Base-by-base conservation (phyloP, 2,113 vertebrate species). In the Glareola pratincola region DNA sequence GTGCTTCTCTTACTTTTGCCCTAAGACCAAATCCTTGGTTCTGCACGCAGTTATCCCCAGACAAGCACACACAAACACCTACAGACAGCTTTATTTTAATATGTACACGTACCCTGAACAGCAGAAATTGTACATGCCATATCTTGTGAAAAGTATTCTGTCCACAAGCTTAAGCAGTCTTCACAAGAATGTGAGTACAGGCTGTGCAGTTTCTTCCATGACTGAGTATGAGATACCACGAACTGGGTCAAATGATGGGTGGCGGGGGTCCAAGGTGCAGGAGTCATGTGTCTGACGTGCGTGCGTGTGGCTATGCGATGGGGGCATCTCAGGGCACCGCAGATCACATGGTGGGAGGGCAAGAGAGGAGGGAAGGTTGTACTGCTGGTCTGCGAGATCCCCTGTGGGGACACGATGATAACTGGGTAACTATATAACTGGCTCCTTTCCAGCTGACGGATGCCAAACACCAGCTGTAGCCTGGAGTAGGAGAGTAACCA, bases 291-390 rank as follows among this genome's bases (percentile, higher is more conserved):
- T 32, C 59, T 32, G 66, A 12, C 4, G 26, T 20, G 51, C 1
- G 3, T 67, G 66, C 2, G 0, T 6, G 47, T 27, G 20, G 15
- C 59, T 24, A 1, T 27, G 75, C 5, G 45, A 43, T 4, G 15
- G 72, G 71, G 41, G 24, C 24, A 29, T 30, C 89, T 62, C 5
- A 18, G 91, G 63, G 68, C 83, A 73, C 12, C 0, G 0, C 2
- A 4, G 51, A 63, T 51, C 89, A 67, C 60, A 10, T 22, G 51
- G 69, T 72, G 48, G 41, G 36, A 89, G 37, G n/a, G 45, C 0
- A 0, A 36, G 24, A 62, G 82, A n/a, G 32, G 48, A 85, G 37
- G 37, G 41, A 50, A 7, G 13, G 69, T 56, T 75, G 51, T 32
- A 21, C 37, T 37, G 43, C 47, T 89, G 76, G 27, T n/a, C 87